phyloP scores from a whole-genome alignment of 2,888 invertebrate genomes.

The Stenodema calcarata region DNA sequence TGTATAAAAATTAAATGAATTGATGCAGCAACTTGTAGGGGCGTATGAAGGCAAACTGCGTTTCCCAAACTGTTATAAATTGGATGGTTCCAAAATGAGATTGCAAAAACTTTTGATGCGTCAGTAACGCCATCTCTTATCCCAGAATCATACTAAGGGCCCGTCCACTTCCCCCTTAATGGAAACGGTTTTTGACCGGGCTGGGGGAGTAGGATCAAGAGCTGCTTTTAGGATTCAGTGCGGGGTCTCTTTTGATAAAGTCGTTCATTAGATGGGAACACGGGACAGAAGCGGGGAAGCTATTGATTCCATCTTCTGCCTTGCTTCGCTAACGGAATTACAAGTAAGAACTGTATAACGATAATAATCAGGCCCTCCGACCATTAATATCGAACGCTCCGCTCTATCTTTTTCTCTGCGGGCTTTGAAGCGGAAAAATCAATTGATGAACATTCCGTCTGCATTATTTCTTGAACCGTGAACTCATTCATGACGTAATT shows the following conservation, averaged over 20 bases:
- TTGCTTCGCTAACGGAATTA: not conserved
- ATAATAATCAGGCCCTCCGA: not conserved
- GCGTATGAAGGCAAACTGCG: too few species aligned
- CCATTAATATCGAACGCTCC: not conserved
- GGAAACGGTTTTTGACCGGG: not conserved
- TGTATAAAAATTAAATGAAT: too few species aligned
- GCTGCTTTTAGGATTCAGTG: not conserved
- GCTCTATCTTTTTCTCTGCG: not conserved
- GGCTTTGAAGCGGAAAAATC: not conserved
- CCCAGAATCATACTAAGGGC: too few species aligned
- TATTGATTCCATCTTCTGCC: slow-evolving; percentile 2
- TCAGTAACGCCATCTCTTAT: too few species aligned
- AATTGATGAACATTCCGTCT: not conserved
- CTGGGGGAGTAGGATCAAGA: not conserved
- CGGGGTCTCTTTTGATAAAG: not conserved
- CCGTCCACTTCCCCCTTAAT: too few species aligned
- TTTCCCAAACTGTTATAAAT: too few species aligned
- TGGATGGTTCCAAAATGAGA: too few species aligned
- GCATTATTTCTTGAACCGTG: not conserved
- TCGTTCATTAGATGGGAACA: not conserved
- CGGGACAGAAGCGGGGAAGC: not conserved
- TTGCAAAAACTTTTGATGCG: too few species aligned
- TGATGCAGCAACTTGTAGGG: too few species aligned
- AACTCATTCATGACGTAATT: not conserved
- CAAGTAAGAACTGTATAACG: slow-evolving; percentile 2